phyloP scores from a whole-genome alignment of 2,888 invertebrate species.

The Anaspis maculata region DNA sequence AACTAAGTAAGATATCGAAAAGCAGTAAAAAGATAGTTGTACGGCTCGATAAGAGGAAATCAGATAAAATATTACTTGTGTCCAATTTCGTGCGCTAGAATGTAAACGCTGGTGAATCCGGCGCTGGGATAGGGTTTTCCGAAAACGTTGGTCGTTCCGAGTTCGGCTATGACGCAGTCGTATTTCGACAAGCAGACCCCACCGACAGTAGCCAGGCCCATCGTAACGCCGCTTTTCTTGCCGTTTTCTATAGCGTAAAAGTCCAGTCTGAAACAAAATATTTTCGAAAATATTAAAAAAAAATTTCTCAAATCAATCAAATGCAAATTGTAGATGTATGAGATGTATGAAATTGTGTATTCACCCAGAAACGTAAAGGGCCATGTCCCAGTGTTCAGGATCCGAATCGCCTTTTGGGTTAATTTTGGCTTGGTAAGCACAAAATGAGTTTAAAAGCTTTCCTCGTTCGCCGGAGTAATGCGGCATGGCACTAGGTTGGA shows the following conservation, averaged over 20 bases:
- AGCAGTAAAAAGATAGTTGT: too few relatives aligned
- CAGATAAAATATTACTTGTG: slow-evolving; percentile 56
- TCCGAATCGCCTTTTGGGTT: slow-evolving; percentile 64
- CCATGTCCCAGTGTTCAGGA: slow-evolving; percentile 75
- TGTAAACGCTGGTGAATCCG: slow-evolving; percentile 76
- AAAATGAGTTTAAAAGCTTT: slow-evolving; percentile 63
- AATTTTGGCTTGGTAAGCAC: slow-evolving; percentile 56
- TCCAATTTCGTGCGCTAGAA: slow-evolving; percentile 76
- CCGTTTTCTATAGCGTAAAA: slow-evolving; percentile 66
- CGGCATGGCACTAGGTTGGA: slow-evolving; percentile 54
- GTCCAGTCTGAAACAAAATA: slow-evolving; percentile 55
- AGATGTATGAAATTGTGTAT: background rate
- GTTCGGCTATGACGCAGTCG: slow-evolving; percentile 70
- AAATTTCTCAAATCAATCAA: slow-evolving; percentile 1
- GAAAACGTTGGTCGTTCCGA: slow-evolving; percentile 62
- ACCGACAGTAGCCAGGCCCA: slow-evolving; percentile 75
- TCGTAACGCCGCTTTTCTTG: slow-evolving; percentile 61
- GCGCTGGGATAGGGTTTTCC: slow-evolving; percentile 76
- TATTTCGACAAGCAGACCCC: slow-evolving; percentile 66
- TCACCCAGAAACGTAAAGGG: slow-evolving; percentile 64
- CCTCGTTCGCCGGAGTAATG: slow-evolving; percentile 60
- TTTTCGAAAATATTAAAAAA: too few relatives aligned
- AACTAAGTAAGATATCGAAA: too few relatives aligned
- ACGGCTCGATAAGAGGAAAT: too few relatives aligned
- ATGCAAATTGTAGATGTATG: slow-evolving; percentile 2